Percentiles rank a stretch among this genome's conserved stretches.
phyloP scores from a whole-genome alignment of 2,797 vertebrate species.

The Hydrocynus forskahlii region DNA sequence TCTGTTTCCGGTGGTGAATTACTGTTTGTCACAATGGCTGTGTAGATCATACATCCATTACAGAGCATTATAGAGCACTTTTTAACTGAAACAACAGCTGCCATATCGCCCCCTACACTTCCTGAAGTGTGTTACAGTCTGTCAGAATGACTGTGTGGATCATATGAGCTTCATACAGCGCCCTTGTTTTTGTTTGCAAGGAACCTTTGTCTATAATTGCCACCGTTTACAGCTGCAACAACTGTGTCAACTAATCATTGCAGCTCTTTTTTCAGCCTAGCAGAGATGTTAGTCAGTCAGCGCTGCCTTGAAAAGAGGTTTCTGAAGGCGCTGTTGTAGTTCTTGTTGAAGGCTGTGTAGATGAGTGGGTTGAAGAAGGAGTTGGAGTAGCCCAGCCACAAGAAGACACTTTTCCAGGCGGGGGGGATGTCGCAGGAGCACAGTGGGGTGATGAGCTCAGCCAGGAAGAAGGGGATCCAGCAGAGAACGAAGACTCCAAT shows the following conservation, averaged over 20 bases:
- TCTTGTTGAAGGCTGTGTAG: constrained; percentile 97
- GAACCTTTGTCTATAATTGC: background rate
- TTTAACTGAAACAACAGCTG: background rate
- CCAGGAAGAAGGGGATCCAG: constrained; percentile 98
- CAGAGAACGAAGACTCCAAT: constrained; percentile 96
- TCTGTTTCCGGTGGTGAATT: no score
- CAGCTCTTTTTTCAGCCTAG: no score
- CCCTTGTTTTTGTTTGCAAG: no score
- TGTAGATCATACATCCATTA: background rate
- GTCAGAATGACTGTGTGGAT: background rate
- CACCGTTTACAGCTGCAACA: background rate
- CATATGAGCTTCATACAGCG: background rate
- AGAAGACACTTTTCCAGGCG: constrained; percentile 94
- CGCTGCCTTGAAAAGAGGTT: constrained; percentile 90
- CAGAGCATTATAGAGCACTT: background rate
- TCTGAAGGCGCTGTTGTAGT: constrained; percentile 95
- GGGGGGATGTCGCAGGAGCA: constrained; percentile 91
- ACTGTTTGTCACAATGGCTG: background rate
- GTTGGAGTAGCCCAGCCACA: constrained; percentile 98
- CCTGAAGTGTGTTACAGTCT: background rate
- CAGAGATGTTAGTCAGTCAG: constrained; percentile 63
- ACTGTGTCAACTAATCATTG: background rate
- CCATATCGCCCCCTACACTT: background rate
- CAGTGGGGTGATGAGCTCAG: constrained; percentile 91
- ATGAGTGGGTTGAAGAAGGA: constrained; percentile 98